Conservation (phyloP, 2,888 invertebrate species). For the Chalcis sispes region DNA sequence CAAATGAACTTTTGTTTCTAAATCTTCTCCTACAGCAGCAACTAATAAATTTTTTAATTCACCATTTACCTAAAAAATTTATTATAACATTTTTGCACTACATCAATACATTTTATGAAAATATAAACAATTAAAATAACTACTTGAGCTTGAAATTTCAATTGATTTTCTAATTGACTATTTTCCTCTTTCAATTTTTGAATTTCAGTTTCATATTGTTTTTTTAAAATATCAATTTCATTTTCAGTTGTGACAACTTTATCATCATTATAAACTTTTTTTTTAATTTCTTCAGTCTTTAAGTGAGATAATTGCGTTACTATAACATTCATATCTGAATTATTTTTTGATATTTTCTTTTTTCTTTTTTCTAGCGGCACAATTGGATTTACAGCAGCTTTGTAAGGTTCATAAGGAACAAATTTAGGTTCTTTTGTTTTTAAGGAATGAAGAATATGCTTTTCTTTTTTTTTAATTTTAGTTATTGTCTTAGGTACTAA, state of each 20-base stretch:
- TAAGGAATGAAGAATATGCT: slow-evolving; percentile 71
- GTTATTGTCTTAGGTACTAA: slow-evolving; percentile 81
- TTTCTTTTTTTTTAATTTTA: slow-evolving; percentile 79
- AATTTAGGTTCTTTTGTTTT: slow-evolving; percentile 86
- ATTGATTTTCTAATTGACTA: slow-evolving; percentile 85
- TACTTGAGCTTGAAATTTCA: slow-evolving; percentile 91
- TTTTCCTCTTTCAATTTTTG: slow-evolving; percentile 83
- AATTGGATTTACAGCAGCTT: slow-evolving; percentile 89
- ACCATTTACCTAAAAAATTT: slow-evolving; percentile 84
- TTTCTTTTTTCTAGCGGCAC: slow-evolving; percentile 77
- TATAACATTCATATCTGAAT: slow-evolving; percentile 82
- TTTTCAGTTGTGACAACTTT: slow-evolving; percentile 62
- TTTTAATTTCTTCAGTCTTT: slow-evolving; percentile 77
- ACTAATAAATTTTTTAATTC: slow-evolving; percentile 95
- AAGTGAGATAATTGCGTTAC: slow-evolving; percentile 85
- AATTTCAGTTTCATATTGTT: slow-evolving; percentile 80
- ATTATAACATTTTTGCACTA: too few species aligned
- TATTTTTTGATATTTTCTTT: slow-evolving; percentile 77
- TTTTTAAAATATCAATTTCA: slow-evolving; percentile 77
- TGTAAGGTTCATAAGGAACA: slow-evolving; percentile 92
- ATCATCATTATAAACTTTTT: slow-evolving; percentile 50
- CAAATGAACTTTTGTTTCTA: slow-evolving; percentile 91
- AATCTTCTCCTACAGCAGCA: slow-evolving; percentile 96
- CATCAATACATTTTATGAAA: slow-evolving; percentile 2
- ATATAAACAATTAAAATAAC: slow-evolving; percentile 27